Base-by-base conservation (phyloP, 1,140 invertebrate species). In the Ephestia elutella region DNA sequence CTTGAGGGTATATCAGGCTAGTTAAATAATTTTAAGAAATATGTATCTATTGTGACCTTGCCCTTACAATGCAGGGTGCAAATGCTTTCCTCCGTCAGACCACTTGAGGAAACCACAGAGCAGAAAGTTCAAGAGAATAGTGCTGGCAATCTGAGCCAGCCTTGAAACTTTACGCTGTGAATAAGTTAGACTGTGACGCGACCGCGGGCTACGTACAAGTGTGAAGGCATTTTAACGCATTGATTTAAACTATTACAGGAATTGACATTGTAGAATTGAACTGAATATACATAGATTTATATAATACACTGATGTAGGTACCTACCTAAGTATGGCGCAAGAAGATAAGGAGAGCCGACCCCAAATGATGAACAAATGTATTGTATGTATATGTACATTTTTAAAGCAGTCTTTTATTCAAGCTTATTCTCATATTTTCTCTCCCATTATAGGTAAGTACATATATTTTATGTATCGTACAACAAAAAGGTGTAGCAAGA, bases 171-270 rank as follows among this genome's bases (percentile, higher is more conserved):
- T 17, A 15, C 38, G 7, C 38, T 44, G 38, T 44, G 38, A 44
- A 44, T 44, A 44, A 44, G 38, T 25, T 25, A 21, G 13, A 25
- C 50, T 53, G 19, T 53, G 50, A 25, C 50, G 20, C 19, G 20
- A 53, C 50, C 50, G 21, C 50, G 19, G 19, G 7, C 50, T 25
- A 21, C 2, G 10, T 20, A 25, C 50, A n/a, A 53, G 21, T 53
- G 50, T 53, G 50, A 53, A 53, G 19, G 50, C 49, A 53, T 18
- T 50, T 20, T 35, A 11, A 9, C 10, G 10, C 38, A 44, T 44
- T 15, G 13, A 44, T 15, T 9, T 15, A 44, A 15, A 15, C n/a
- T n/a, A n/a, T 17, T n/a, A 2, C 1, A 44, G 15, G 38, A 44
- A 44, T 13, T 15, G 13, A 10, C 38, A 44, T 15, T 17, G 38